Evolutionary conservation across 2,113 vertebrate genomes (phyloP).

Genomic region (Poeciliopsis occidentalis): DNA sequence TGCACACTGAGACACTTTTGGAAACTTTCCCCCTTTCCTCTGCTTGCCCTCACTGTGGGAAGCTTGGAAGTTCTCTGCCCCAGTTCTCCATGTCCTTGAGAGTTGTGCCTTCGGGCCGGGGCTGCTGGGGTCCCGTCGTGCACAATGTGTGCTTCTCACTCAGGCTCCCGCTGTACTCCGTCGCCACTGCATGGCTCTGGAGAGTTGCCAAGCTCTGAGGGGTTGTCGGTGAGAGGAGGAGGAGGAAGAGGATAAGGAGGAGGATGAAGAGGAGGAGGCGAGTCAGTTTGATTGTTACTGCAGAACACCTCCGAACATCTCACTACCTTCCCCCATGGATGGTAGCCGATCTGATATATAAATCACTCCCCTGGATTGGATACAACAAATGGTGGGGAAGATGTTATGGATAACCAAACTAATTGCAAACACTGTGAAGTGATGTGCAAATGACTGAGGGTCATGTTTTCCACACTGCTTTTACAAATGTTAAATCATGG

Average conservation of each 20-base stretch:
- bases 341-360: slow-evolving; percentile 57
- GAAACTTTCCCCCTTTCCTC: slow-evolving; percentile 61
- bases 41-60: slow-evolving; percentile 72
- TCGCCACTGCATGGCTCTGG: slow-evolving; percentile 80
- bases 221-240: slow-evolving; percentile 63
- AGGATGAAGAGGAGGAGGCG: slow-evolving; percentile 22
- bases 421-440: slow-evolving; percentile 69
- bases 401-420: slow-evolving; percentile 65
- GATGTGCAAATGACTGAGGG: slow-evolving; percentile 58
- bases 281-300: slow-evolving; percentile 22
- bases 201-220: slow-evolving; percentile 80
- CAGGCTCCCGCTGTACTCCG: slow-evolving; percentile 74
- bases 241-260: slow-evolving; percentile 1
- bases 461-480: slow-evolving; percentile 38
- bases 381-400: slow-evolving; percentile 50
- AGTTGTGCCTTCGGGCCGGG: slow-evolving; percentile 81
- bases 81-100: slow-evolving; percentile 84
- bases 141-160: slow-evolving; percentile 81
- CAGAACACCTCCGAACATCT: slow-evolving; percentile 53
- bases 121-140: slow-evolving; percentile 79
- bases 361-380: slow-evolving; percentile 66
- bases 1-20: slow-evolving; percentile 47
- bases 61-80: slow-evolving; percentile 78
- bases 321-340: slow-evolving; percentile 46
- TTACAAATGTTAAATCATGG: slow-evolving; percentile 57